Base-by-base conservation (phyloP, 2,888 invertebrate genomes). In the Mesorhabditis sp. region DNA sequence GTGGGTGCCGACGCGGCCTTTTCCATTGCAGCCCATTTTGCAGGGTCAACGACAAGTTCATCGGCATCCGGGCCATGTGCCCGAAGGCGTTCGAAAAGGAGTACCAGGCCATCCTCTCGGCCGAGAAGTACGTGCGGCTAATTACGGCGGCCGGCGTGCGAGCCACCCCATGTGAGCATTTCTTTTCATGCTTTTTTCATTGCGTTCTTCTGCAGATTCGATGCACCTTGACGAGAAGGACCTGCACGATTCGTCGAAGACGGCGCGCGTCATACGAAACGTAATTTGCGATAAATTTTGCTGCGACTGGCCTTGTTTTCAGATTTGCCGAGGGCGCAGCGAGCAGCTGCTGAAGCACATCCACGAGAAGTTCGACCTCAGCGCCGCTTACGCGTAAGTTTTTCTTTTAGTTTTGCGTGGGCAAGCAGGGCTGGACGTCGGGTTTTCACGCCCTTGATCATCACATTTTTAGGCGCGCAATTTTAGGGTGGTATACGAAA, bases 121-220 rank as follows among this genome's bases (percentile, higher is more conserved):
- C 58, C 58, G 58, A n/a, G 58, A 50, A 50, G n/a, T 50, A 50
- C 2, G n/a, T 50, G 7, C 58, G 58, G n/a, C 58, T 50, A 10
- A 50, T 50, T n/a, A 50, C 58, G 58, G 58, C 58, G 58, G 58
- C 58, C n/a, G 58, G 58, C 7, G 7, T 50, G 58, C 58, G 58
- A 50, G n/a, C 10, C 58, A 50, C 58, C n/a, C 58, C 7, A 50
- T 50, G 58, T 50, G 7, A 10, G 58, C 28, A 2, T 28, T 1
- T 28, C 2, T 50, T 13, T 50, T 50, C 13, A 13, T 10, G n/a
- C 7, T 50, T 1, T 1, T 50, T 50, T 50, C 58, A n/a, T 13
- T n/a, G 7, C 58, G 1, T 13, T 50, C 58, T 13, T 50, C n/a
- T 50, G 28, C 28, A 50, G 58, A n/a, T n/a, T n/a, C 58, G n/a